Evolutionary conservation across 2,888 invertebrate species (phyloP), one percentile per base, ranked within the genome.

Genomic region (Volucella bombylans): DNA sequence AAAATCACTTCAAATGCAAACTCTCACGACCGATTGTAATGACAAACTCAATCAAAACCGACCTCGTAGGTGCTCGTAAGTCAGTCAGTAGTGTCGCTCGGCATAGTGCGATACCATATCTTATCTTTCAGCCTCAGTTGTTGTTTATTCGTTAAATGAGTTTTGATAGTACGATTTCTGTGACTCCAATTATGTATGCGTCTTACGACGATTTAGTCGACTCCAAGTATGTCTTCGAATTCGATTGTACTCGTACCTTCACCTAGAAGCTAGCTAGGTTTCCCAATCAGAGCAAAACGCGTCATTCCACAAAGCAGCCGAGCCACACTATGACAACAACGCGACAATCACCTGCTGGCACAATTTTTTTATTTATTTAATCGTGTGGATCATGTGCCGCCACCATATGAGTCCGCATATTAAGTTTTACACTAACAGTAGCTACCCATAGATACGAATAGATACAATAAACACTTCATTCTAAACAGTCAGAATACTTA

Each of bases 401-500:
- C 67, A 74, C 10, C 23, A 45, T 57, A 41, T 8, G n/a, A 31
- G 6, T 31, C 31, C 31, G 6, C 31, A 31, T 31, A 31, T 31
- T 8, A 47, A 31, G 11, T 31, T 23, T 23, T 52, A 10, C 52
- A 23, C 18, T 65, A 39, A 52, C 41, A 0, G 31, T 41, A 67
- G 65, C 41, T 69, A 69, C 71, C 6, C 15, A 15, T 18, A 2
- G 18, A 23, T 23, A 23, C 18, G 18, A 23, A 49, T 14, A 49
- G 14, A 14, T 49, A 49, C 49, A 14, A n/a, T 14, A 61, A 49
- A 8, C 59, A 54, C 45, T 41, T 67, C 14, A 15, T 6, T 31
- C 31, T 31, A 31, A 31, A 31, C 10, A 15, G 43, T 43, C 61
- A 67, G 49, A 67, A 81, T 85, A 85, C 85, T 85, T 85, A 85